Evolutionary conservation across 2,797 vertebrate genomes (phyloP), one percentile per base, ranked within the genome.

Genomic region (Pipistrellus nathusii): DNA sequence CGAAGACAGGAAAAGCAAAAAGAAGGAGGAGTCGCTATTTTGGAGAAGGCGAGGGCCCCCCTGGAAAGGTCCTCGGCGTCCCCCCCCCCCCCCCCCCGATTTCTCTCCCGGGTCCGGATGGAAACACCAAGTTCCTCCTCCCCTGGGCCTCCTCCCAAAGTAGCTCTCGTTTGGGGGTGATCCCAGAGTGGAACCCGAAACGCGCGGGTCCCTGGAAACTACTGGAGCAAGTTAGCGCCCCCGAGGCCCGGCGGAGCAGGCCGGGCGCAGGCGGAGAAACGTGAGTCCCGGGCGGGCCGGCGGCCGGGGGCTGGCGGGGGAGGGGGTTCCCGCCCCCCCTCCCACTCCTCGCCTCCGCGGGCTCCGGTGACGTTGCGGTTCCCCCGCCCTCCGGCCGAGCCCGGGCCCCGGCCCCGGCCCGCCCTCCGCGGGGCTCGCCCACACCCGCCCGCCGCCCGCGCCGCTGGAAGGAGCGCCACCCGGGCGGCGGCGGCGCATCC

Each of bases 301-400:
- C 53, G 66, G 77, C 46, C 75, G 71, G 84, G 91, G 76, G 69
- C 46, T n/a, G n/a, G n/a, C n/a, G 32, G 10, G 41, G n/a, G 32
- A 27, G 44, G 91, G 95, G 96, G 69, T 86, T 88, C 85, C 20
- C 2, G 15, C 73, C 88, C 78, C 17, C 2, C 44, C 46, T 84
- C 64, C 94, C 80, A 86, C n/a, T 53, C 73, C 46, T 88, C 75
- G 55, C 88, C 62, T 68, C 76, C 66, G 44, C 2, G 18, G 92
- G 80, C 88, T 53, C 64, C 64, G 94, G 94, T 98, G 97, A 98
- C 97, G 97, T 97, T 90, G 95, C 84, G 87, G 96, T 89, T 96
- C 96, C 97, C 97, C 96, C 96, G 92, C 95, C 90, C 94, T 75
- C 66, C 46, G 51, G 71, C 82, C 0, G 88, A 90, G 92, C 82